A percentile compares a stretch with the other conserved stretches of the same genome.
Conservation (phyloP, 2,113 vertebrate genomes). For the Heterotilapia buettikoferi region DNA sequence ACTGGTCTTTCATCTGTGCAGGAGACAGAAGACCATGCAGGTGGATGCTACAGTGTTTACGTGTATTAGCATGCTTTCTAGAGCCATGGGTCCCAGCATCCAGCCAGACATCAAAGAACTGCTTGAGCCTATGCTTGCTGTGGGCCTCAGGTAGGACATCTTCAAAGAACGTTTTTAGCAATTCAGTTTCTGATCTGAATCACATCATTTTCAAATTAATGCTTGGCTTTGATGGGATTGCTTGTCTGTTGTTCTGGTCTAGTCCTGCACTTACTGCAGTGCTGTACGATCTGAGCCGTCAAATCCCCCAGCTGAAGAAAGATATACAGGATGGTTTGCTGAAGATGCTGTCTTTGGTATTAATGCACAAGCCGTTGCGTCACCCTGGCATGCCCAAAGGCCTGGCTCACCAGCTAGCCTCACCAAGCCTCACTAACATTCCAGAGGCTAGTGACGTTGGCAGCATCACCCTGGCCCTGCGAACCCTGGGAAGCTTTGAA, state of each 20-base stretch:
- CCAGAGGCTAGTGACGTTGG: slow-evolving; percentile 94
- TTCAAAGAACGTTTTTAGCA: background rate
- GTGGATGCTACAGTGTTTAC: slow-evolving; percentile 98
- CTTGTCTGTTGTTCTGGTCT: background rate
- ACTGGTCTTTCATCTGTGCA: slow-evolving; percentile 29
- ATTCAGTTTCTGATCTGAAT: background rate
- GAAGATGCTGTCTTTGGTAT: slow-evolving; percentile 96
- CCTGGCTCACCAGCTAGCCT: slow-evolving; percentile 91
- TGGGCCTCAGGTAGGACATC: slow-evolving; percentile 85
- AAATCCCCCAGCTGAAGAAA: slow-evolving; percentile 96
- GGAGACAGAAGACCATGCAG: slow-evolving; percentile 95
- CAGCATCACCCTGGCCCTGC: slow-evolving; percentile 93
- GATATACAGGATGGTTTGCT: slow-evolving; percentile 97
- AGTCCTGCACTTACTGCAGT: slow-evolving; percentile 95
- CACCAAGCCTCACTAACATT: slow-evolving; percentile 93
- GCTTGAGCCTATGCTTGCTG: slow-evolving; percentile 95
- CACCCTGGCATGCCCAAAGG: slow-evolving; percentile 98
- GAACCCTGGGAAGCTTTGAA: slow-evolving; percentile 95
- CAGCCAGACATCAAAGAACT: slow-evolving; percentile 98
- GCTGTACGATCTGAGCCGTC: slow-evolving; percentile 93
- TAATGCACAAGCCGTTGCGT: slow-evolving; percentile 96
- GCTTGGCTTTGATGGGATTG: background rate
- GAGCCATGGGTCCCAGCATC: slow-evolving; percentile 94
- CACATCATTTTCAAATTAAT: background rate
- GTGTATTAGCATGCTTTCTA: slow-evolving; percentile 96